phyloP scores from a whole-genome alignment of 1,140 invertebrate genomes.

The Cydia pomonella region DNA sequence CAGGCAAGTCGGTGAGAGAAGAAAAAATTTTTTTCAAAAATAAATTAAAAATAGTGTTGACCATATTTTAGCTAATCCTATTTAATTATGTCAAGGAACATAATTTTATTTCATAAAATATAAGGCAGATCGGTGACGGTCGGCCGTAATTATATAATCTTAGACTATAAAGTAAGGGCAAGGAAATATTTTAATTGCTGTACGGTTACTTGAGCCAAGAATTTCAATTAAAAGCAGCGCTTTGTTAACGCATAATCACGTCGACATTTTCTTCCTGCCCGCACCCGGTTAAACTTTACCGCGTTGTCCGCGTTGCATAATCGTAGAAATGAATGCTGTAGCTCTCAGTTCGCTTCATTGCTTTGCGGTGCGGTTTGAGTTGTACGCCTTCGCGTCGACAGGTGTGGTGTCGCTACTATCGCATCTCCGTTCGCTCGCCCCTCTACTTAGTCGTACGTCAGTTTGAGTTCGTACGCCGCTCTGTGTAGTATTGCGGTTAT shows the following conservation, averaged over 20 bases:
- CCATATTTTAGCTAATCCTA: too few relatives aligned
- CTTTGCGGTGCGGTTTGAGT: slow-evolving; percentile 40
- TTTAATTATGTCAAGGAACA: too few relatives aligned
- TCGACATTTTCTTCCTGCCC: slow-evolving; percentile 59
- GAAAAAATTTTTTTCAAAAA: too few relatives aligned
- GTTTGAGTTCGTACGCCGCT: slow-evolving; percentile 58
- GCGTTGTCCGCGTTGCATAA: slow-evolving; percentile 51
- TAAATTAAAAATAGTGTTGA: too few relatives aligned
- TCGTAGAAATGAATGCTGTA: slow-evolving; percentile 48
- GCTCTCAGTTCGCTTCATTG: slow-evolving; percentile 42
- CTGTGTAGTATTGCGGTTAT: slow-evolving; percentile 43
- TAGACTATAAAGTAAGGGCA: too few relatives aligned
- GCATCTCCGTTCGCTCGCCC: slow-evolving; percentile 48
- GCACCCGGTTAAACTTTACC: slow-evolving; percentile 50
- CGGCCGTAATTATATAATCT: too few relatives aligned
- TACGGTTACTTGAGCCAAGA: slow-evolving; percentile 37
- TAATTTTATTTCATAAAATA: too few relatives aligned
- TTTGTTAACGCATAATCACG: slow-evolving; percentile 48
- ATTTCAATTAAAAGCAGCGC: slow-evolving; percentile 47
- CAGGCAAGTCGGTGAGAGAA: too few relatives aligned
- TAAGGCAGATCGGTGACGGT: too few relatives aligned
- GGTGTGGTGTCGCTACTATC: slow-evolving; percentile 62
- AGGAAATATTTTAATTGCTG: too few relatives aligned
- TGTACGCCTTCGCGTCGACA: slow-evolving; percentile 47
- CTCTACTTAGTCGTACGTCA: slow-evolving; percentile 47